Percentiles rank a stretch among this genome's conserved stretches.
phyloP scores from a whole-genome alignment of 2,888 invertebrate species.

The Malthinus flaveolus region DNA sequence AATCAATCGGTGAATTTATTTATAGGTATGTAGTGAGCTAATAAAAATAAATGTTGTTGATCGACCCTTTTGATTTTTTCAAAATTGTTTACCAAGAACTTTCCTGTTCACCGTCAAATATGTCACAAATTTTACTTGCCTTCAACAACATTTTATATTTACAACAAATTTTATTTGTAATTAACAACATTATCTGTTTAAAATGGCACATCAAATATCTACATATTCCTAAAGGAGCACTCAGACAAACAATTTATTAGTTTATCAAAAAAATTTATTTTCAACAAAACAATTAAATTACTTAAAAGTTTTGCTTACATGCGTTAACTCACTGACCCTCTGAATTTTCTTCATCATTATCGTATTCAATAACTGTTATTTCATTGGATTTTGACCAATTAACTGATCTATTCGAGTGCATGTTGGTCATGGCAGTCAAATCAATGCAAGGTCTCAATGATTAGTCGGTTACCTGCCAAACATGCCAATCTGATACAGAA shows the following conservation, averaged over 20 bases:
- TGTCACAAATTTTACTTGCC: too few species aligned
- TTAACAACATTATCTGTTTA: too few species aligned
- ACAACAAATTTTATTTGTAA: too few species aligned
- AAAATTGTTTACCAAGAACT: too few species aligned
- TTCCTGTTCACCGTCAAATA: too few species aligned
- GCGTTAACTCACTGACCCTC: constrained; percentile 23
- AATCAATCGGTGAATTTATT: neutral
- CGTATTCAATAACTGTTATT: constrained; percentile 4
- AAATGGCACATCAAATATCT: too few species aligned
- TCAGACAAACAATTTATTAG: neutral
- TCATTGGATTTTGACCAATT: constrained; percentile 20
- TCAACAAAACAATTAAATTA: neutral
- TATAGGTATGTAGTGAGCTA: too few species aligned
- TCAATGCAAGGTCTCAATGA: constrained; percentile 13
- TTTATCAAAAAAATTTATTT: neutral
- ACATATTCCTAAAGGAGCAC: too few species aligned
- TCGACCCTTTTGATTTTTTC: too few species aligned
- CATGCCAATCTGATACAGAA: constrained; percentile 12
- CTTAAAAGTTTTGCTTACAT: constrained; percentile 14
- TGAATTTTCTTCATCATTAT: constrained; percentile 12
- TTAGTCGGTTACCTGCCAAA: constrained; percentile 8
- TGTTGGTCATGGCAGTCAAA: neutral
- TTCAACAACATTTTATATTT: too few species aligned
- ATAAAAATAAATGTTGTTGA: too few species aligned
- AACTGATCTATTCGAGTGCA: constrained; percentile 9